phyloP scores from a whole-genome alignment of 2,888 invertebrate species.

The Pocota personata region DNA sequence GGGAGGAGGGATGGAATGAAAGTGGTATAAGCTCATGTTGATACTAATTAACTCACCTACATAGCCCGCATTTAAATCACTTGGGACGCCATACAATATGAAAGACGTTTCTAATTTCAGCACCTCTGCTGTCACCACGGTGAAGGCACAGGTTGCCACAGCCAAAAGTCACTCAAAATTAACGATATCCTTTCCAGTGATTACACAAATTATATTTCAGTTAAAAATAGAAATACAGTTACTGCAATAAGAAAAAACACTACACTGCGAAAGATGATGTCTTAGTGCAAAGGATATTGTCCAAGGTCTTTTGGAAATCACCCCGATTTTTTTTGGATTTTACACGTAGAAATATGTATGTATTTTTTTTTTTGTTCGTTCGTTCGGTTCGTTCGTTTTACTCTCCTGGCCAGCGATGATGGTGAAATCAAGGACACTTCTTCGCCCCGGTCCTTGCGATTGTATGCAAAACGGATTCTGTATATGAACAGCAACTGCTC shows the following conservation, averaged over 20 bases:
- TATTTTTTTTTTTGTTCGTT: neutral
- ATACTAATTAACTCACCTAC: slow-evolving; percentile 69
- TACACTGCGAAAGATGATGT: neutral
- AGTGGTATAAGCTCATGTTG: neutral
- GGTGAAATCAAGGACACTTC: slow-evolving; percentile 26
- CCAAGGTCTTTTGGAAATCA: slow-evolving; percentile 54
- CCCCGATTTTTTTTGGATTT: neutral
- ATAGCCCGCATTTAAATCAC: slow-evolving; percentile 57
- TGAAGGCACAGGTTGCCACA: neutral
- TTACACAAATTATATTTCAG: slow-evolving; percentile 17
- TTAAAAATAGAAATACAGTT: slow-evolving; percentile 48
- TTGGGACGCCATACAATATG: slow-evolving; percentile 10
- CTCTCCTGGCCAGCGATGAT: neutral
- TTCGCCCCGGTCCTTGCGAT: slow-evolving; percentile 29
- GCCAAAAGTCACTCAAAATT: slow-evolving; percentile 34
- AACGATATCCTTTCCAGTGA: slow-evolving; percentile 35
- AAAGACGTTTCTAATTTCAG: slow-evolving; percentile 32
- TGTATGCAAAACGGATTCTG: slow-evolving; percentile 46
- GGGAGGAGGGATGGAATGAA: too few relatives aligned
- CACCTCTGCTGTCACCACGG: neutral
- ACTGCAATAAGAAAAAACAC: slow-evolving; percentile 20
- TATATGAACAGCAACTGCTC: slow-evolving; percentile 46
- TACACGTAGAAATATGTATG: neutral
- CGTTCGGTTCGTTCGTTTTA: too few relatives aligned
- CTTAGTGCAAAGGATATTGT: slow-evolving; percentile 28